Conservation (phyloP, 2,888 invertebrate species). For the Nasonovia ribisnigri region DNA sequence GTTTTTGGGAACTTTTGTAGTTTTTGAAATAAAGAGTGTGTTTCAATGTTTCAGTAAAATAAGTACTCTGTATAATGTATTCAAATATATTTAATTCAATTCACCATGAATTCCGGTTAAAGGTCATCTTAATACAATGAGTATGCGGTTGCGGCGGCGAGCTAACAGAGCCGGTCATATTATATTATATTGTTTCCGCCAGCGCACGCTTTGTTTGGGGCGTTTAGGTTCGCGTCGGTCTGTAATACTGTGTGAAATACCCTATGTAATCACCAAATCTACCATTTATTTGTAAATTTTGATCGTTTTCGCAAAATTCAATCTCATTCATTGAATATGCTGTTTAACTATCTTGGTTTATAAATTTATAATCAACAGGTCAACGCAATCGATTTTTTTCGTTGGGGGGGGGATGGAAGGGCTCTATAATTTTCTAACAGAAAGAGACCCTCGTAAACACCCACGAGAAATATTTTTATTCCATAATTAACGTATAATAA, state of each 20-base stretch:
- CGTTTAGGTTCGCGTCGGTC: background rate
- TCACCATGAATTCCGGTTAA: background rate
- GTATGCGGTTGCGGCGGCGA: background rate
- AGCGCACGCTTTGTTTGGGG: background rate
- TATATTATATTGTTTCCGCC: background rate
- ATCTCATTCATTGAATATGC: background rate
- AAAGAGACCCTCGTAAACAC: background rate
- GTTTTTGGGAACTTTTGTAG: background rate
- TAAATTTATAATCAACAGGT: constrained; percentile 12
- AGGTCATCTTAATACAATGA: constrained; percentile 5
- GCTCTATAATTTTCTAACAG: background rate
- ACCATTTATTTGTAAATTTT: background rate
- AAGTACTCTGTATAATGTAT: background rate
- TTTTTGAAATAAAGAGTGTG: background rate
- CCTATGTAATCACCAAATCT: background rate
- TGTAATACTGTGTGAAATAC: background rate
- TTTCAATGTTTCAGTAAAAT: background rate
- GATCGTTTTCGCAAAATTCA: background rate
- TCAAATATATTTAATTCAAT: constrained; percentile 4
- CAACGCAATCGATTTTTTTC: background rate
- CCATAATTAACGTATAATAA: background rate
- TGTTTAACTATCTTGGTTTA: background rate
- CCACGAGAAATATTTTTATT: background rate
- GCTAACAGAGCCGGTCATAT: background rate
- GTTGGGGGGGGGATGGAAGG: background rate